These are phyloP conservation scores for Palythoa heliodiscus DNA, from an alignment of 92 coral and sea anemone species.

Conservation along the genomic window DNA sequence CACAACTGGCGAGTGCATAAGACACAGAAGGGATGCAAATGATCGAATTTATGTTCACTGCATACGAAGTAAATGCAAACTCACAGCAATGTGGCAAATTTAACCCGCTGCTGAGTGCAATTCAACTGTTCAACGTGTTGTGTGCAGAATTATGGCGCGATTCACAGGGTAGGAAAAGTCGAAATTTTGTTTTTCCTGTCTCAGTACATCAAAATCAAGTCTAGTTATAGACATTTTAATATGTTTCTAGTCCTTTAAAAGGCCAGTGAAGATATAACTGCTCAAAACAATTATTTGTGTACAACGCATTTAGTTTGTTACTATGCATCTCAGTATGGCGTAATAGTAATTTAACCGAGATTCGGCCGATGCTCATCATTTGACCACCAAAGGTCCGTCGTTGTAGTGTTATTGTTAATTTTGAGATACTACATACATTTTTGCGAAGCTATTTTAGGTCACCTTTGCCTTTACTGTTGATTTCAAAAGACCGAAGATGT, in stretches of 20 bases:
- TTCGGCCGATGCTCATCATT: constrained; percentile 32
- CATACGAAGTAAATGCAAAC: background rate
- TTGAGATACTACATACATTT: constrained; percentile 10
- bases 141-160: constrained; percentile 36
- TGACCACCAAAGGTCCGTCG: constrained; percentile 29
- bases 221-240: constrained; percentile 24
- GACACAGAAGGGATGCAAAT: background rate
- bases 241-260: constrained; percentile 34
- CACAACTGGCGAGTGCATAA: background rate
- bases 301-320: constrained; percentile 37
- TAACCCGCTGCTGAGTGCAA: constrained; percentile 30
- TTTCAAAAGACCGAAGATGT: constrained; percentile 43
- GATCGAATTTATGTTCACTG: background rate
- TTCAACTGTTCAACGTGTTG: constrained; percentile 25
- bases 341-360: constrained; percentile 37
- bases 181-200: constrained; percentile 27
- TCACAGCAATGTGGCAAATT: background rate
- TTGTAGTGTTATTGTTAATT: constrained; percentile 46
- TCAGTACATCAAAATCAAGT: constrained; percentile 29
- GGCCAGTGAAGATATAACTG: constrained; percentile 44
- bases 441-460: background rate
- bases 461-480: constrained; percentile 34
- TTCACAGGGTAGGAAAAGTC: constrained; percentile 45
- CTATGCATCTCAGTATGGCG: constrained; percentile 38
- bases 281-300: constrained; percentile 34